A percentile compares a stretch with the other conserved stretches of the same genome.
Evolutionary conservation across 2,888 invertebrate genomes (phyloP).

Genomic region (Deilephila porcellus): DNA sequence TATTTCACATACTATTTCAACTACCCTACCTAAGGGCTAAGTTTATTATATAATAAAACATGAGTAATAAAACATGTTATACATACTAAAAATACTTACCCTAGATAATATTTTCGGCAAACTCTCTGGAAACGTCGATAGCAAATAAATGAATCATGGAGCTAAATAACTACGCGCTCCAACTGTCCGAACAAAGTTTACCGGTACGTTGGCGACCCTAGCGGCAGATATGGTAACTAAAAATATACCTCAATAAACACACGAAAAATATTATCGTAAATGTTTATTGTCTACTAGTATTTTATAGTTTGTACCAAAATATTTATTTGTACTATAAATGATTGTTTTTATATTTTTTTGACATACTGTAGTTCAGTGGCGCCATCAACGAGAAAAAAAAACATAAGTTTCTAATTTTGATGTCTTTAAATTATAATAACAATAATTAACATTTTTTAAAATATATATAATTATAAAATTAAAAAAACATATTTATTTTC

Average conservation of each 20-base stretch:
- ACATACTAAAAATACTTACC: background rate
- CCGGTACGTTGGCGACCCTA: slow-evolving; percentile 6
- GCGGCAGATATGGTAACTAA: slow-evolving; percentile 5
- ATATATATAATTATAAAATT: background rate
- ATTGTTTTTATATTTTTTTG: background rate
- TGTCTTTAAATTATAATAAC: too few species aligned
- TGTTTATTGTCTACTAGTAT: background rate
- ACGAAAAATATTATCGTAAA: background rate
- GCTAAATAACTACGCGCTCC: slow-evolving; percentile 1
- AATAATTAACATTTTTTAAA: too few species aligned
- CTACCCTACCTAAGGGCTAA: background rate
- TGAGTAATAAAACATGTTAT: background rate
- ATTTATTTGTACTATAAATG: background rate
- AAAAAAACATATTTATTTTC: too few species aligned
- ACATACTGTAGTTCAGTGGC: background rate
- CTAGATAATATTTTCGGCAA: background rate
- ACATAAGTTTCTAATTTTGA: too few species aligned
- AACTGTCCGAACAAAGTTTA: slow-evolving; percentile 12
- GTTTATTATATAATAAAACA: background rate
- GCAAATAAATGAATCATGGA: slow-evolving; percentile 16
- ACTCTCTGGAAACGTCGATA: background rate
- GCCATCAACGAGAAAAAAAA: background rate
- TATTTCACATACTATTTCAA: background rate
- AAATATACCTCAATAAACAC: background rate
- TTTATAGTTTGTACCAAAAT: background rate